Percentiles rank a stretch among this genome's conserved stretches.
These are phyloP conservation scores for Amaurobius ferox DNA, from an alignment of 2,888 invertebrate species.

Conservation along the genomic window DNA sequence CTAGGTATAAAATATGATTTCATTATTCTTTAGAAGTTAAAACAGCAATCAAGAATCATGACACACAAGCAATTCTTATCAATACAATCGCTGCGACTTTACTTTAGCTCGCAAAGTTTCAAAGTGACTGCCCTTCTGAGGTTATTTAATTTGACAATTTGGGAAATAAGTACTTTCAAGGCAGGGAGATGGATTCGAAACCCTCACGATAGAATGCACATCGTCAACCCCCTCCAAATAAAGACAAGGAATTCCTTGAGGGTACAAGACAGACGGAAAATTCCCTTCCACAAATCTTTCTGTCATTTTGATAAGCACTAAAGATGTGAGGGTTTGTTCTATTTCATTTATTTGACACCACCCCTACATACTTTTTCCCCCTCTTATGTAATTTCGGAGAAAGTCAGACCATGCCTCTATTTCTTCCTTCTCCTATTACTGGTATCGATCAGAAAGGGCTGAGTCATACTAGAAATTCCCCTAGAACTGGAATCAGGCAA, in stretches of 20 bases:
- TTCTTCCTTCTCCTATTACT: background rate
- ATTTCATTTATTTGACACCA: slow-evolving; percentile 11
- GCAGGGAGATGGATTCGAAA: background rate
- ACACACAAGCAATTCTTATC: too few species aligned
- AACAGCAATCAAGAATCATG: too few species aligned
- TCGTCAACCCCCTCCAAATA: background rate
- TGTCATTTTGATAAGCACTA: background rate
- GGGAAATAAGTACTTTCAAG: background rate
- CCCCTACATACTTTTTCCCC: background rate
- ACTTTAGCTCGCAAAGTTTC: too few species aligned
- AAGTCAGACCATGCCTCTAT: too few species aligned
- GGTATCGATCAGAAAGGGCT: background rate
- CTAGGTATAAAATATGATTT: too few species aligned
- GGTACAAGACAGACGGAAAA: background rate
- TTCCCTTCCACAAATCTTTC: background rate
- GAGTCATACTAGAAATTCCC: background rate
- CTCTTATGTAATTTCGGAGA: too few species aligned
- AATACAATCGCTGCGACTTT: too few species aligned
- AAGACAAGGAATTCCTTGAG: background rate
- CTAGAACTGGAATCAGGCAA: background rate
- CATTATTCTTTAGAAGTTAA: too few species aligned
- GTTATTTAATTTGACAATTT: background rate
- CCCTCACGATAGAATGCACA: background rate
- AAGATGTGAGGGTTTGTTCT: background rate
- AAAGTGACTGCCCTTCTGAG: too few species aligned